Base-by-base conservation (phyloP, 2,888 invertebrate species). In the Cataglyphis cursor region DNA sequence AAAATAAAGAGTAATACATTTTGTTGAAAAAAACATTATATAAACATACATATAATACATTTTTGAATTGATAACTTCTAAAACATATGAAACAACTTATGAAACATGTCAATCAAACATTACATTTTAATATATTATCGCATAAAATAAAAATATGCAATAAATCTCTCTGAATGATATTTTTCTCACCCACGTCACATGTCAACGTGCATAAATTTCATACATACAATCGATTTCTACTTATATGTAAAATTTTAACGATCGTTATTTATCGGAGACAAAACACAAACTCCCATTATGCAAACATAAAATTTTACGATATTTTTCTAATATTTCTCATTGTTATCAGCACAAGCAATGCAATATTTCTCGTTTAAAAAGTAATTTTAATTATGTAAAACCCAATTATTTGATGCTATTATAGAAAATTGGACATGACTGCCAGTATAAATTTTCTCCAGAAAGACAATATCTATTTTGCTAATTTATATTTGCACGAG, bases 291-390 rank as follows among this genome's bases (percentile, higher is more conserved):
- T 31, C 10, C 24, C 24, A 15, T 73, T 21, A 44, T 61, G 21
- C 9, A 21, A 24, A 62, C 65, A 41, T 81, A 80, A 83, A 83
- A 66, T 81, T 83, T 83, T 66, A 83, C 9, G 65, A 61, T 51
- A 51, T 57, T 59, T 61, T 76, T 62, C 61, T 38, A 10, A 70
- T 24, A 28, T 61, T 59, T 76, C 12, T 70, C 64, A 28, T 65
- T 18, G 70, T 68, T 75, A 82, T 44, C 65, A 59, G 21, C 6
- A 35, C 12, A 61, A 48, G 44, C 59, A 24, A 41, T 10, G 73
- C 62, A 54, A 74, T 64, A 62, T 81, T 74, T 73, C 61, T 73
- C 81, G 81, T 64, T 81, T 80, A 80, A 80, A 80, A 80, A 68
- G 78, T 80, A 80, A 80, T 80, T 70, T 70, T 59, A 80, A 48